Base-by-base conservation (phyloP, 2,888 invertebrate genomes). In the Labia minor region DNA sequence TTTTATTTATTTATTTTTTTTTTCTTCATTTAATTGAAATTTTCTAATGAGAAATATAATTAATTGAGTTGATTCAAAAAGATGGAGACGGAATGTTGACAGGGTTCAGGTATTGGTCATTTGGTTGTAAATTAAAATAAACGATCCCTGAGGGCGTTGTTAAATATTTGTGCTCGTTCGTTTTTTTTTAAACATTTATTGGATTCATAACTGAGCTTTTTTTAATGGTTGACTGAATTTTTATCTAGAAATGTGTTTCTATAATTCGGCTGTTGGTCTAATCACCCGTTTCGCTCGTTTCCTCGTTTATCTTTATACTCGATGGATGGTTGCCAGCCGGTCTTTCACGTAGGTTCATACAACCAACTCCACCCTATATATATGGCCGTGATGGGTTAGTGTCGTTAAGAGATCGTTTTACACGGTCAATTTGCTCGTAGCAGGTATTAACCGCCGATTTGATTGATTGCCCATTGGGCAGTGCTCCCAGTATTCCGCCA, bases 191-290 rank as follows among this genome's bases (percentile, higher is more conserved):
- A 49, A n/a, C 49, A 11, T 49, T 49, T 49, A 49, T 49, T 49
- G 49, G 49, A 49, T 49, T 49, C 49, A 49, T 49, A 49, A 49
- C 14, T 49, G 49, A n/a, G 49, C 49, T 14, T 49, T 49, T 49
- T 49, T 49, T 49, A 49, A 49, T 49, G 49, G 49, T 14, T 49
- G 49, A 49, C 49, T 49, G 49, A 3, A 49, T 49, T 49, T 49
- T 49, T 49, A 49, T 49, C 49, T 49, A 49, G 14, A 49, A 49
- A 49, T 49, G 49, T 49, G 49, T 49, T 49, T 49, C 49, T 49
- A 49, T 49, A 49, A 49, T 49, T 49, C 49, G 49, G 49, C 49
- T 49, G 49, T 49, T 49, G 49, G 49, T 49, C 49, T 49, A 49
- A 49, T 49, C 49, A 49, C 49, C 49, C 49, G 49, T 49, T 49